Conservation (phyloP, 1,140 invertebrate genomes). For the Uloborus diversus region DNA sequence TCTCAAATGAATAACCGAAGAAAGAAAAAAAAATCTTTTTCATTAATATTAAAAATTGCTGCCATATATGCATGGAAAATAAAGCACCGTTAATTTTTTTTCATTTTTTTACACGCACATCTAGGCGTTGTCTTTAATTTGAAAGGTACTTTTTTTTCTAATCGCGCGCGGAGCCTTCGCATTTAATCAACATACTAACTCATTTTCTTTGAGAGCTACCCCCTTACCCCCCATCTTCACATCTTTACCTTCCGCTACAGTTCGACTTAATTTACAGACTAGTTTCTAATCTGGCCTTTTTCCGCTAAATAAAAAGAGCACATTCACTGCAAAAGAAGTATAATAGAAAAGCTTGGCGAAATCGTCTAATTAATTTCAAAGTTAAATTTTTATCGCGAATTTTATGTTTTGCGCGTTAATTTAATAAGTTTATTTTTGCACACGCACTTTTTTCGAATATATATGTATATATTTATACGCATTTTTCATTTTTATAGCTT, state of each 20-base stretch:
- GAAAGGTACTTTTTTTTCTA: constrained; percentile 49
- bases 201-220: constrained; percentile 41
- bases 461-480: background rate
- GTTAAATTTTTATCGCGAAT: constrained; percentile 56
- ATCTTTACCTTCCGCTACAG: background rate
- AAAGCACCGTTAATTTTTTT: constrained; percentile 38
- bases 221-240: background rate
- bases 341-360: constrained; percentile 45
- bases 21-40: constrained; percentile 20
- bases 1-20: constrained; percentile 46
- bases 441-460: constrained; percentile 5
- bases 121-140: constrained; percentile 52
- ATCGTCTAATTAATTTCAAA: constrained; percentile 56
- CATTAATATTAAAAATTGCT: constrained; percentile 56
- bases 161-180: constrained; percentile 34
- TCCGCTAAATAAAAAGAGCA: constrained; percentile 41
- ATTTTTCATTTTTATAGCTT: background rate
- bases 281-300: constrained; percentile 49
- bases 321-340: no score
- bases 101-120: background rate
- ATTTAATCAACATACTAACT: constrained; percentile 56
- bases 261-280: constrained; percentile 54
- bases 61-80: constrained; percentile 50
- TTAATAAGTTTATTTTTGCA: constrained; percentile 55
- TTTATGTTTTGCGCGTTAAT: constrained; percentile 55